phyloP scores from a whole-genome alignment of 2,888 invertebrate species.

The Drosophila buzzatii region DNA sequence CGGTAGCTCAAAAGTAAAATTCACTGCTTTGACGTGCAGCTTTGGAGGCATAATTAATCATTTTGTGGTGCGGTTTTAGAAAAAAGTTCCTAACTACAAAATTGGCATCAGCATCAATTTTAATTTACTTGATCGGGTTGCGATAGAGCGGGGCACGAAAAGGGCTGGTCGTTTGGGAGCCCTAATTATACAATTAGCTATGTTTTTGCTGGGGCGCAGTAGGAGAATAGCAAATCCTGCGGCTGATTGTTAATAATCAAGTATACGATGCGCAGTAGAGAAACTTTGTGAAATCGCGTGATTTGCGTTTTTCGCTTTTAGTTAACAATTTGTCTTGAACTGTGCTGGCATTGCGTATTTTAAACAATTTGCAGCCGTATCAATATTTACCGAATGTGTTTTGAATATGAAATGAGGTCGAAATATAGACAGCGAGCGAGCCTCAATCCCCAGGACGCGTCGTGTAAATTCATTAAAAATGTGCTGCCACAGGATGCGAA shows the following conservation, averaged over 20 bases:
- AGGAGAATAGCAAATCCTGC: constrained; percentile 40
- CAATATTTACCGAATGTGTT: constrained; percentile 79
- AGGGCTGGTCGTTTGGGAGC: constrained; percentile 13
- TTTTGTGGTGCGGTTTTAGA: constrained; percentile 31
- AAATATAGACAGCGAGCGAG: constrained; percentile 9
- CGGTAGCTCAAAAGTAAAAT: constrained; percentile 50
- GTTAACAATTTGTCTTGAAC: constrained; percentile 73
- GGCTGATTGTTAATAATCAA: constrained; percentile 73
- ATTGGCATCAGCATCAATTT: constrained; percentile 70
- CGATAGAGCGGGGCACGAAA: neutral
- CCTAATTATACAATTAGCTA: constrained; percentile 75
- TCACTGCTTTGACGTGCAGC: constrained; percentile 68
- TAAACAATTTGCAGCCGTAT: constrained; percentile 76
- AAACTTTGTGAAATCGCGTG: constrained; percentile 59
- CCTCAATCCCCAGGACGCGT: constrained; percentile 48
- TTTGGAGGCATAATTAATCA: constrained; percentile 71
- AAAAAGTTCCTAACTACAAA: constrained; percentile 61
- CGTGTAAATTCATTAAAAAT: constrained; percentile 81
- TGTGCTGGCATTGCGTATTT: constrained; percentile 65
- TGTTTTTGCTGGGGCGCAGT: constrained; percentile 22
- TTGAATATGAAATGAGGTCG: constrained; percentile 73
- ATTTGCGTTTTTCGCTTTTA: constrained; percentile 71
- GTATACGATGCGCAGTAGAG: constrained; percentile 49
- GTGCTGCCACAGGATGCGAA: constrained; percentile 58
- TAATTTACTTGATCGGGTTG: constrained; percentile 57